Evolutionary conservation across 2,888 invertebrate genomes (phyloP).

Genomic region (Pammene fasciana): DNA sequence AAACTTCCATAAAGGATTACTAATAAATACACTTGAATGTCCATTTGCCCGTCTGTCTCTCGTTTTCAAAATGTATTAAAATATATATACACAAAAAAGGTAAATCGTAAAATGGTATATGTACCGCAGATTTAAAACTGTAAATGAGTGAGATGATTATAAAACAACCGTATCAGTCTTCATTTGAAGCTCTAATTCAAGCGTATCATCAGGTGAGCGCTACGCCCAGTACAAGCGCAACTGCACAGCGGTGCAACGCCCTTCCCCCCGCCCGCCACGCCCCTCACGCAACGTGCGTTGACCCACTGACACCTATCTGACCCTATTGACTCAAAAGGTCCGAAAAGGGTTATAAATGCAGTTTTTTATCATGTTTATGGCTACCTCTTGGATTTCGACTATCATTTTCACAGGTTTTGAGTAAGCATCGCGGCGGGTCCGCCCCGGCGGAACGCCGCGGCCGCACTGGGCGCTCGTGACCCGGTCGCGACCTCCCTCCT

Average conservation of each 20-base stretch:
- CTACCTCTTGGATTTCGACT: slow-evolving; percentile 80
- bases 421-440: slow-evolving; percentile 56
- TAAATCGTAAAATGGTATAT: not conserved
- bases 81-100: not conserved
- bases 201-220: slow-evolving; percentile 17
- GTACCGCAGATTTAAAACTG: slow-evolving; percentile 4
- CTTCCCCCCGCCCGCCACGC: slow-evolving; percentile 53
- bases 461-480: slow-evolving; percentile 76
- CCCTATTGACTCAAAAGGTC: not conserved
- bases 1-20: no score
- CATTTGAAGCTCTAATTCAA: not conserved
- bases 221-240: slow-evolving; percentile 51
- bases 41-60: not conserved
- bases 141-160: slow-evolving; percentile 23
- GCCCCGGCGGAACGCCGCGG: slow-evolving; percentile 77
- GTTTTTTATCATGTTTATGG: slow-evolving; percentile 37
- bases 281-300: slow-evolving; percentile 80
- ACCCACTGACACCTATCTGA: slow-evolving; percentile 72
- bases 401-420: slow-evolving; percentile 64
- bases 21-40: not conserved
- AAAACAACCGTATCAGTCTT: slow-evolving; percentile 27
- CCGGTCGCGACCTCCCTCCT: slow-evolving; percentile 67
- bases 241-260: slow-evolving; percentile 78
- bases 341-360: not conserved
- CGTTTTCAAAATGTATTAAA: not conserved